Conservation (phyloP, 2,888 invertebrate species). For the Octonoba sinensis region DNA sequence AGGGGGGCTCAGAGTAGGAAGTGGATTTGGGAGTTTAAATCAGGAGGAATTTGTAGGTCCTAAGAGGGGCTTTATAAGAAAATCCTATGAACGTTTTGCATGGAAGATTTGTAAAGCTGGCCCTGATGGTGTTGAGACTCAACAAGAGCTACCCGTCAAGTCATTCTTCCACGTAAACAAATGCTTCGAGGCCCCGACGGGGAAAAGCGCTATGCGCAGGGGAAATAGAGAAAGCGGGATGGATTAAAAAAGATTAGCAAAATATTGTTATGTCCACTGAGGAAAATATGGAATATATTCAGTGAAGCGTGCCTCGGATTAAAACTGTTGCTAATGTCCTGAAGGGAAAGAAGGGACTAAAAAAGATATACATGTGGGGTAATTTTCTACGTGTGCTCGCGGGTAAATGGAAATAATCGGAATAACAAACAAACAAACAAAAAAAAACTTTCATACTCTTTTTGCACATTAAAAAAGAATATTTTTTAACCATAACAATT, state of each 20-base stretch:
- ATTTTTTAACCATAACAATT: not conserved
- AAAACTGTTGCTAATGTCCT: constrained; percentile 52
- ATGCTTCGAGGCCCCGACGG: not conserved
- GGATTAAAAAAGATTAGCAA: constrained; percentile 62
- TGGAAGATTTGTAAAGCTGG: constrained; percentile 41
- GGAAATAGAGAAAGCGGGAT: constrained; percentile 21
- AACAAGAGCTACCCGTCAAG: not conserved
- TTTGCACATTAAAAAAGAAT: not conserved
- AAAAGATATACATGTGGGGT: constrained; percentile 3
- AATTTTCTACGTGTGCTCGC: constrained; percentile 1
- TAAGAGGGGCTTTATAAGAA: constrained; percentile 37
- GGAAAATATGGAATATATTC: constrained; percentile 55
- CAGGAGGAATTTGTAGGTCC: constrained; percentile 24
- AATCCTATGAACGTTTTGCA: constrained; percentile 54
- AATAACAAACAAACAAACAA: no score
- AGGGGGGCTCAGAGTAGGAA: constrained; percentile 25
- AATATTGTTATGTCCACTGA: constrained; percentile 53
- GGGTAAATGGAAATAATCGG: constrained; percentile 1
- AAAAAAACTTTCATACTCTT: no score
- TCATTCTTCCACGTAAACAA: not conserved
- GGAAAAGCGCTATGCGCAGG: constrained; percentile 2
- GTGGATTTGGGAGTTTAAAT: constrained; percentile 54
- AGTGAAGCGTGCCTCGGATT: constrained; percentile 53
- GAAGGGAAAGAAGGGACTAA: constrained; percentile 16
- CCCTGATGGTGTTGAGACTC: constrained; percentile 4